Evolutionary conservation across 1,140 invertebrate species (phyloP).

Genomic region (Parasteatoda tepidariorum): DNA sequence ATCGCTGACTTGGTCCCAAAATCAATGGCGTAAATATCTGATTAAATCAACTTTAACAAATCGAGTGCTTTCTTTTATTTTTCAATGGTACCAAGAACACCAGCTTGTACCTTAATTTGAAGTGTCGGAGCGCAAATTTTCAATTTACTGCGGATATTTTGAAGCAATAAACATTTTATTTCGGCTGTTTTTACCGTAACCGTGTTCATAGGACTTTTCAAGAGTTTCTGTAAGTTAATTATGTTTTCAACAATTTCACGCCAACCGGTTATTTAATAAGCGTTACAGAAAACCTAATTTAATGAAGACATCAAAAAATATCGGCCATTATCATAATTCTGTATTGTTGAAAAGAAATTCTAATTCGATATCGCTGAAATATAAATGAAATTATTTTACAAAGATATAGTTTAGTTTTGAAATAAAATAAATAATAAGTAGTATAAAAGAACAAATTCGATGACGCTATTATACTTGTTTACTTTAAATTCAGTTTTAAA

Average conservation of each 20-base stretch:
- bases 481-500: too few relatives aligned
- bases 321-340: conserved; percentile 24
- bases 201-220: neutral
- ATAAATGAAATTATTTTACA: neutral
- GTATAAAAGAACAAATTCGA: too few relatives aligned
- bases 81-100: too few relatives aligned
- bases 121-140: conserved; percentile 26
- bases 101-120: conserved; percentile 40
- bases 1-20: conserved; percentile 9
- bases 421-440: too few relatives aligned
- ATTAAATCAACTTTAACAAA: conserved; percentile 59
- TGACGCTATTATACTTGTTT: too few relatives aligned
- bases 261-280: conserved; percentile 32
- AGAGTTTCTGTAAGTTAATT: conserved; percentile 29
- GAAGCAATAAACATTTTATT: neutral
- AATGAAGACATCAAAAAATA: conserved; percentile 26
- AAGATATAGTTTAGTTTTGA: too few relatives aligned
- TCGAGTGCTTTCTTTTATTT: conserved; percentile 53
- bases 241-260: neutral
- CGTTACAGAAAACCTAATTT: conserved; percentile 36
- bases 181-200: neutral
- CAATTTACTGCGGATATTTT: conserved; percentile 45
- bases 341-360: neutral
- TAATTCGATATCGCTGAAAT: conserved; percentile 18
- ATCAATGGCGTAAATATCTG: conserved; percentile 45